Base-by-base conservation (phyloP, 1,140 invertebrate genomes). In the Lasaia peninsularis region DNA sequence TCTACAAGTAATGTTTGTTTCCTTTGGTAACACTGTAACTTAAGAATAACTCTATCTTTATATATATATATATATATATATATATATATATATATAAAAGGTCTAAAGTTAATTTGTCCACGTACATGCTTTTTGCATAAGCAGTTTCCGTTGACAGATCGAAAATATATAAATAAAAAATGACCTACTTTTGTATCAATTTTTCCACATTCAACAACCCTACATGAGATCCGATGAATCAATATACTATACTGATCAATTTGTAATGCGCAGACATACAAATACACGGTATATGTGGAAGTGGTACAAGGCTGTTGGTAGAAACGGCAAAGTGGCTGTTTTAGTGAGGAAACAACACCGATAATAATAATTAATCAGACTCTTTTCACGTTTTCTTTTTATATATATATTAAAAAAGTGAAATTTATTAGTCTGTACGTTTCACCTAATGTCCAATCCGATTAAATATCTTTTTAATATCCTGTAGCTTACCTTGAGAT, bases 271-370 rank as follows among this genome's bases (percentile, higher is more conserved):
- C 73, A 76, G 61, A 63, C 65, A 75, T 71, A 77, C 63, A 65
- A 73, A 74, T 73, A 73, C 71, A 71, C 69, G 67, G 56, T 69
- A 73, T 70, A 69, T 63, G 72, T 75, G 67, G 70, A 84, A 77
- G 73, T 80, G 69, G 81, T 72, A 76, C 81, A 85, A 85, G 81
- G 81, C 63, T 84, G 71, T 71, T 54, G 54, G 74, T 76, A 82
- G 77, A 82, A 82, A 84, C 78, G 74, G 67, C 65, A 63, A 59
- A 58, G 65, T 51, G 57, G 52, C 51, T 52, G 53, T 48, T 35
- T 63, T 49, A 59, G 51, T 69, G 73, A 76, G 68, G 71, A 73
- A 83, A 77, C 74, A 73, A 73, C 74, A 70, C 40, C 3, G 4
- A 31, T 31, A 51, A 24, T 24, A 24, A 24, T 24, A 24, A 24